These are phyloP conservation scores for Sympetrum striolatum DNA, from an alignment of 2,888 invertebrate species.

Conservation along the genomic window DNA sequence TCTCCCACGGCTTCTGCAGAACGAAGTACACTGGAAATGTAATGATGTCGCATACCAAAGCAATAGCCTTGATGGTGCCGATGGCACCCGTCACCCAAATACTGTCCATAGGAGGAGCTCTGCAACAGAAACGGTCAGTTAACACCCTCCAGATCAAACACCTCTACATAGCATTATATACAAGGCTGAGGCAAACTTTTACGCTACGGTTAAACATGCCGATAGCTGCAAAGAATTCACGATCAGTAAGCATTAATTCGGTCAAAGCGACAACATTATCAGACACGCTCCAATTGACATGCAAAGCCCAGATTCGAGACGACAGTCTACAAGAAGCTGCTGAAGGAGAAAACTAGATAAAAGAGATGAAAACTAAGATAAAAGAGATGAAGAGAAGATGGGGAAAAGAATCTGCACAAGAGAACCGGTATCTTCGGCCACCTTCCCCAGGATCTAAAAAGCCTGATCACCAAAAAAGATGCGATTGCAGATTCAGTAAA, in stretches of 20 bases:
- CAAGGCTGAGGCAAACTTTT: too few relatives aligned
- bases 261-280: background rate
- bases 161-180: background rate
- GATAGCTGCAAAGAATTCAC: too few relatives aligned
- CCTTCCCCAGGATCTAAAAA: too few relatives aligned
- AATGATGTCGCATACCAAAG: slow-evolving; percentile 87
- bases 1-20: slow-evolving; percentile 87
- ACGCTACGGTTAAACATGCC: too few relatives aligned
- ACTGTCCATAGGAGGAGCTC: slow-evolving; percentile 60
- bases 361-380: too few relatives aligned
- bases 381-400: background rate
- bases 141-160: background rate
- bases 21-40: slow-evolving; percentile 90
- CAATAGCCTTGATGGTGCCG: slow-evolving; percentile 78
- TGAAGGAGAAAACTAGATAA: background rate
- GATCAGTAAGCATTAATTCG: too few relatives aligned
- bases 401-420: background rate
- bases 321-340: too few relatives aligned
- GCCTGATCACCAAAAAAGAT: background rate
- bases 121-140: background rate
- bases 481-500: background rate
- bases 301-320: background rate
- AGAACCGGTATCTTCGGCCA: background rate
- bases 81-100: slow-evolving; percentile 72
- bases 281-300: background rate